Conservation (phyloP, 2,888 invertebrate species). For the Digitonthophagus gazella region DNA sequence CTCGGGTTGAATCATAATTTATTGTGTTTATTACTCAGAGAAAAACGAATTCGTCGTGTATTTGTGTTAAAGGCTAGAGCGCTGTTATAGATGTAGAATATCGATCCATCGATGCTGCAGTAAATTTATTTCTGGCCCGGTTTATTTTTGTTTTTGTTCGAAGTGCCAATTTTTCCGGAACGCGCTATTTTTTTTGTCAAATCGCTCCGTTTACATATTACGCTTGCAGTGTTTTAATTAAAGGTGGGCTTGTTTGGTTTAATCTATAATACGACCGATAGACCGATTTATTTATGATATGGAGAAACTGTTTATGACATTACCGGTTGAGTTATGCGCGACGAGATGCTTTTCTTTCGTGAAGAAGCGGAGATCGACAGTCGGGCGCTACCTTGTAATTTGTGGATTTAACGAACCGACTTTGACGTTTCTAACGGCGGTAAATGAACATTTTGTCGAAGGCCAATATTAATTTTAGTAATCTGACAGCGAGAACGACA, state of each 20-base stretch:
- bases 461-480: conserved; percentile 45
- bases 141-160: conserved; percentile 25
- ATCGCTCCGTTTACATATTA: not conserved
- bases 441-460: conserved; percentile 30
- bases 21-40: not conserved
- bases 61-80: not conserved
- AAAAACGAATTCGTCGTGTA: not conserved
- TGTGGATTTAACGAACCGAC: not conserved
- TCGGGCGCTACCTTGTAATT: not conserved
- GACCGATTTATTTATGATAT: too few relatives aligned
- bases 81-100: not conserved
- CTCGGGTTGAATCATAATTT: not conserved
- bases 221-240: conserved; percentile 4
- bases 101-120: not conserved
- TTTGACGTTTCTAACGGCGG: conserved; percentile 1
- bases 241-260: not conserved
- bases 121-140: conserved; percentile 14
- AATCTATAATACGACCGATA: too few relatives aligned
- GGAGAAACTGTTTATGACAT: too few relatives aligned
- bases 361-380: not conserved
- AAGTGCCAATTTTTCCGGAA: conserved; percentile 25
- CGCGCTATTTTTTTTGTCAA: not conserved
- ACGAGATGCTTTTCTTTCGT: conserved; percentile 19
- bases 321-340: too few relatives aligned
- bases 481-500: conserved; percentile 45